These are phyloP conservation scores for Eclectus roratus DNA, from an alignment of 2,113 vertebrate genomes.

Conservation along the genomic window DNA sequence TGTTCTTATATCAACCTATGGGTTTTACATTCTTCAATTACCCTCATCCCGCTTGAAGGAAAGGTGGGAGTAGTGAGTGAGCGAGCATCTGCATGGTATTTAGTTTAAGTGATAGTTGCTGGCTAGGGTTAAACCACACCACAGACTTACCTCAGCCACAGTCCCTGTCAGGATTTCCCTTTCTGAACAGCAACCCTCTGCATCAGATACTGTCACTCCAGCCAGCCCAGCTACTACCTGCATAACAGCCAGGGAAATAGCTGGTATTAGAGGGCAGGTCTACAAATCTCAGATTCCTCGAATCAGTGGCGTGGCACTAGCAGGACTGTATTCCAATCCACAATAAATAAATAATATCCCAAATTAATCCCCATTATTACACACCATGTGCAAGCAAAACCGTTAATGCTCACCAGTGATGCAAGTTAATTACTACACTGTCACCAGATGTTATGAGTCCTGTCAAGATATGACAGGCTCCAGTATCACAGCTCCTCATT, in stretches of 20 bases:
- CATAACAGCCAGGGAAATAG: not conserved
- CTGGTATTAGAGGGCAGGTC: not conserved
- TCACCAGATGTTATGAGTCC: not conserved
- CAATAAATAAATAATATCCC: slow-evolving; percentile 2
- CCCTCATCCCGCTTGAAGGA: not conserved
- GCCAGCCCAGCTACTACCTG: not conserved
- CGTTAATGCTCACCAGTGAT: not conserved
- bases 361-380: not conserved
- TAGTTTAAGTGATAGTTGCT: not conserved
- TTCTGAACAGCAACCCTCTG: not conserved
- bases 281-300: not conserved
- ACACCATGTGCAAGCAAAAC: not conserved
- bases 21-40: not conserved
- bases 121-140: not conserved
- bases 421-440: slow-evolving; percentile 10
- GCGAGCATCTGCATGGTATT: not conserved
- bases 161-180: not conserved
- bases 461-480: slow-evolving; percentile 35
- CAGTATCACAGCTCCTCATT: not conserved
- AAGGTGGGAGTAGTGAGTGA: not conserved
- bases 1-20: not conserved
- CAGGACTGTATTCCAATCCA: not conserved
- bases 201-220: not conserved
- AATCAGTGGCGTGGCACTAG: fast-evolving
- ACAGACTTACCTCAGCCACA: not conserved